These are phyloP conservation scores for Sparus aurata DNA, from an alignment of 2,797 vertebrate genomes.

Conservation along the genomic window DNA sequence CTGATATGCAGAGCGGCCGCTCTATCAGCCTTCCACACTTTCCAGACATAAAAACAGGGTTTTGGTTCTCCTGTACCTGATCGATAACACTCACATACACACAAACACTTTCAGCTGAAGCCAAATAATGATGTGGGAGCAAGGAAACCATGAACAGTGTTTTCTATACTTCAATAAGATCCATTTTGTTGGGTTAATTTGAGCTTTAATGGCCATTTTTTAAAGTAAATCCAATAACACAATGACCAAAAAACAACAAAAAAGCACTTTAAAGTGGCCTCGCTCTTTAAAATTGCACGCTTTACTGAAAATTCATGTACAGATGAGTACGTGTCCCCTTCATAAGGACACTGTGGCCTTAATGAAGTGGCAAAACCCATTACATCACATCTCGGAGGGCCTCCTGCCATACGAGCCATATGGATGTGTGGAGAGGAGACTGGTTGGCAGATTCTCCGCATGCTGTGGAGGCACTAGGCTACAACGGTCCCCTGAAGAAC, in stretches of 20 bases:
- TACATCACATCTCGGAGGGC: constrained; percentile 1
- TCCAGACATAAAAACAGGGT: neutral
- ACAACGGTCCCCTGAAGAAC: constrained; percentile 16
- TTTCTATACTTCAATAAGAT: constrained; percentile 4
- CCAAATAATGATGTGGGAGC: neutral
- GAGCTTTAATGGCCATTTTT: constrained; percentile 1
- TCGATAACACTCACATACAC: constrained; percentile 13
- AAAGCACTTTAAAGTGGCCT: neutral
- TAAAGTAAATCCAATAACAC: constrained; percentile 1
- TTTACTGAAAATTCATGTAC: neutral
- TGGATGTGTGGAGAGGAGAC: constrained; percentile 3
- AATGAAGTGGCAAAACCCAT: constrained; percentile 7
- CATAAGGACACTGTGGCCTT: neutral
- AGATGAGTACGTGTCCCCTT: neutral
- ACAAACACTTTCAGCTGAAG: neutral
- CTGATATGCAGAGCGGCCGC: constrained; percentile 23
- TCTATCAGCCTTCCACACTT: neutral
- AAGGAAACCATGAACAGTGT: neutral
- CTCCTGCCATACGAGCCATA: constrained; percentile 11
- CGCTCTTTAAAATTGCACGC: neutral
- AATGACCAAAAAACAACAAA: neutral
- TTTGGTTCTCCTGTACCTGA: neutral
- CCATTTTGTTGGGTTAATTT: constrained; percentile 1
- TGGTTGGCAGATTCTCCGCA: constrained; percentile 12
- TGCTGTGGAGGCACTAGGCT: constrained; percentile 7